Evolutionary conservation across 2,888 invertebrate genomes (phyloP).

Genomic region (Scaptomyza cyrtandrae): DNA sequence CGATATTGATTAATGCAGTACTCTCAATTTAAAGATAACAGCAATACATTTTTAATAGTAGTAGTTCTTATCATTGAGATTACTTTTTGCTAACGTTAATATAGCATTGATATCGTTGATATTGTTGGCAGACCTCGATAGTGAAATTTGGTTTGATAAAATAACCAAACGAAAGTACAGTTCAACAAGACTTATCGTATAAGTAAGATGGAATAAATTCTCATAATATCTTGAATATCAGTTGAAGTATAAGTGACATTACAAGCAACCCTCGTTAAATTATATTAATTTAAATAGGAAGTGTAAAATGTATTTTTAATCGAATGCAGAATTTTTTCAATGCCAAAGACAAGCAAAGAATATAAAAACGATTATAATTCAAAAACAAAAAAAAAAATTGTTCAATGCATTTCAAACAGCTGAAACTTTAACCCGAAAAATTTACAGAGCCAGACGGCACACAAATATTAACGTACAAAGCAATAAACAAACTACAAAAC

Average conservation of each 20-base stretch:
- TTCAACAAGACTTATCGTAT: not conserved
- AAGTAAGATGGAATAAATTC: not conserved
- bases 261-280: slow-evolving; percentile 8
- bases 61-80: not conserved
- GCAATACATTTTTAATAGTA: too few species aligned
- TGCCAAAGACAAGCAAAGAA: too few species aligned
- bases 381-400: not conserved
- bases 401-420: not conserved
- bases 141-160: not conserved
- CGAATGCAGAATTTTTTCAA: not conserved
- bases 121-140: not conserved
- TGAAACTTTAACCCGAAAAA: slow-evolving; percentile 8
- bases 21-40: not conserved
- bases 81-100: not conserved
- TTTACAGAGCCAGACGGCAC: slow-evolving; percentile 11
- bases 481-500: slow-evolving; percentile 1
- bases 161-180: not conserved
- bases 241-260: not conserved
- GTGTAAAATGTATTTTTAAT: slow-evolving; percentile 20
- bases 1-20: not conserved
- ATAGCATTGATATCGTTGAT: slow-evolving; percentile 1
- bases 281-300: slow-evolving; percentile 18
- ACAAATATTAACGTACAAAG: not conserved
- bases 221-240: not conserved
- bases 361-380: too few species aligned